Evolutionary conservation across 2,888 invertebrate genomes (phyloP).

Genomic region (Sinelater perroti): DNA sequence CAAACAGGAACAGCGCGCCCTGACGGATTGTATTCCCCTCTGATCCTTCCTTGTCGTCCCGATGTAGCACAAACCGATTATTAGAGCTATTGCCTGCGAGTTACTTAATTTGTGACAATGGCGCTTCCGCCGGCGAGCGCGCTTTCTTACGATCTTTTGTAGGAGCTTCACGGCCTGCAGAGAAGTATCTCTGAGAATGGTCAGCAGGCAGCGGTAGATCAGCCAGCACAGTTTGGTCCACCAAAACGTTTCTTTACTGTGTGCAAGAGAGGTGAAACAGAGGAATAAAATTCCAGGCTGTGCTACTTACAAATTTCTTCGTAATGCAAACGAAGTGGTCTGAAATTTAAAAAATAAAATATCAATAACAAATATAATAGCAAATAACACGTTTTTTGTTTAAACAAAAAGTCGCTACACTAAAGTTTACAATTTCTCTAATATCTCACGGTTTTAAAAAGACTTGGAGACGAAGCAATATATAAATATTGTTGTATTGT

Average conservation of each 20-base stretch:
- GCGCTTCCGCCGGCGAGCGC: no score
- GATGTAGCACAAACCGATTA: conserved; percentile 86
- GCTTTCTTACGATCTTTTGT: conserved; percentile 84
- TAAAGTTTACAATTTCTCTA: no score
- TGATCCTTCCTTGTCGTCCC: conserved; percentile 78
- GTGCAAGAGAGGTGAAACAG: neutral
- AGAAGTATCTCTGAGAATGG: conserved; percentile 81
- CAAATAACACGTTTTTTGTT: no score
- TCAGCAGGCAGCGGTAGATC: conserved; percentile 76
- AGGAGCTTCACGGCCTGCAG: conserved; percentile 78
- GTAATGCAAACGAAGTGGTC: neutral
- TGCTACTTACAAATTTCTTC: conserved; percentile 14
- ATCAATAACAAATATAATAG: no score
- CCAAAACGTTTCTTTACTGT: conserved; percentile 73
- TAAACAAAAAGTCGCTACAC: no score
- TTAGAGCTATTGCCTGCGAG: conserved; percentile 72
- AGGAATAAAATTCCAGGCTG: neutral
- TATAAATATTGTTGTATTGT: no score
- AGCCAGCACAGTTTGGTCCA: conserved; percentile 79
- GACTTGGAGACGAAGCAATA: no score
- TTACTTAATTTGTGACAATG: no score
- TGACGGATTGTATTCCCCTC: conserved; percentile 88
- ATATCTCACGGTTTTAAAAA: no score
- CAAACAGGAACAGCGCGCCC: conserved; percentile 86
- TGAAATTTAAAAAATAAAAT: conserved; percentile 10